Evolutionary conservation across 1,140 invertebrate genomes (phyloP).

Genomic region (Lasioglossum baleicum): DNA sequence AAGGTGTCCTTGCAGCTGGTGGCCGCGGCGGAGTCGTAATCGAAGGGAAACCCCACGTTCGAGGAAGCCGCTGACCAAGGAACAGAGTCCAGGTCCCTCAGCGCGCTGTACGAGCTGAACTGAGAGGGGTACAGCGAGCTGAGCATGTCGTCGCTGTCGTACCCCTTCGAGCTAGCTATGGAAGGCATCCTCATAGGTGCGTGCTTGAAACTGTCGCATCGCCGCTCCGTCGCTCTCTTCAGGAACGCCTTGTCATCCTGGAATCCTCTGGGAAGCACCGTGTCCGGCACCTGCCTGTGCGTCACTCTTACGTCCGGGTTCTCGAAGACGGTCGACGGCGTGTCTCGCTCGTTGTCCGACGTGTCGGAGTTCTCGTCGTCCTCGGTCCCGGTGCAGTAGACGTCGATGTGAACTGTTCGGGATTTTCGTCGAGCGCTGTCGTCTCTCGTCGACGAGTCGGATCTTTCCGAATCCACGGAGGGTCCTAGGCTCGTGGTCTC

Average conservation of each 20-base stretch:
- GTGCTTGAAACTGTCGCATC: conserved; percentile 62
- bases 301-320: conserved; percentile 82
- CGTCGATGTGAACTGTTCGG: conserved; percentile 88
- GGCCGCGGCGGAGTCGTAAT: conserved; percentile 77
- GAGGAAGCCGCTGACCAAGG: conserved; percentile 79
- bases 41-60: conserved; percentile 71
- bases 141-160: conserved; percentile 80
- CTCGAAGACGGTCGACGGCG: conserved; percentile 85
- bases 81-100: conserved; percentile 79
- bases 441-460: conserved; percentile 65
- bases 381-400: conserved; percentile 88
- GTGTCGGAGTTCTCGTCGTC: conserved; percentile 76
- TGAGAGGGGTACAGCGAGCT: conserved; percentile 84
- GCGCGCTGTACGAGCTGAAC: conserved; percentile 82
- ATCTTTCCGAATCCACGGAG: conserved; percentile 51
- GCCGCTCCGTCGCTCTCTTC: conserved; percentile 55
- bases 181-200: conserved; percentile 73
- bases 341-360: conserved; percentile 77
- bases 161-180: conserved; percentile 75
- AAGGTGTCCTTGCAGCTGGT: conserved; percentile 84
- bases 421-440: conserved; percentile 81
- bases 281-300: conserved; percentile 79
- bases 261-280: conserved; percentile 78
- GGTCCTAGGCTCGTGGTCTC: conserved; percentile 46
- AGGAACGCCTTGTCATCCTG: conserved; percentile 71